Base-by-base conservation (phyloP, 1,140 invertebrate genomes). In the Chrysopa pallens region DNA sequence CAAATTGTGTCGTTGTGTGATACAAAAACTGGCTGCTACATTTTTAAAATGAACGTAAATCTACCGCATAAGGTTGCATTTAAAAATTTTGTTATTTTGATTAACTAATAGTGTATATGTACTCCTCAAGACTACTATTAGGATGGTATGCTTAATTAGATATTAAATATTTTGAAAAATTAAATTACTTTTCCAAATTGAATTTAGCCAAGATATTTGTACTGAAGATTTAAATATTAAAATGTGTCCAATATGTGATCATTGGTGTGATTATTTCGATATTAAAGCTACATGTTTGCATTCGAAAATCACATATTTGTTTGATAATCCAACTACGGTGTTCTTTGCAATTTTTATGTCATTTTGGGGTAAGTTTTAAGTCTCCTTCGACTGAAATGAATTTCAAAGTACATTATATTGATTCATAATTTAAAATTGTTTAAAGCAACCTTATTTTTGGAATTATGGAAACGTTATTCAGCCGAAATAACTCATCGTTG, bases 321-420 rank as follows among this genome's bases (percentile, higher is more conserved):
- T 98, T 58, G 94, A 98, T 56, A 98, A 98, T 67, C 71, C 80
- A 6, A 84, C 81, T 8, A 97, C 92, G 1, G 80, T 97, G 1
- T 76, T 89, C 55, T 98, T 96, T 64, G 85, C 94, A 28, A 75
- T 90, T 36, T 88, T 97, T 55, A 97, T 98, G 91, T 92, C 91
- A 29, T 78, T 98, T 58, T 97, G 90, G 88, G 84, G 85, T 73
- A 69, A 74, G 62, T 64, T 41, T 33, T 23, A 23, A 23, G 5
- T 23, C 5, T 23, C 5, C 5, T 23, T 23, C 17, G 17, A 2
- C 2, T 23, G 17, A 23, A 23, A 6, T 33, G 2, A 12, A 6
- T 42, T 15, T 29, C 13, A 33, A 33, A 11, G 6, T 12, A 11
- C 6, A 4, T 33, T 23, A 33, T 33, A 33, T 4, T 28, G 36